A percentile compares a stretch with the other conserved stretches of the same genome.
phyloP scores from a whole-genome alignment of 2,113 vertebrate genomes.

The Globicephala melas region DNA sequence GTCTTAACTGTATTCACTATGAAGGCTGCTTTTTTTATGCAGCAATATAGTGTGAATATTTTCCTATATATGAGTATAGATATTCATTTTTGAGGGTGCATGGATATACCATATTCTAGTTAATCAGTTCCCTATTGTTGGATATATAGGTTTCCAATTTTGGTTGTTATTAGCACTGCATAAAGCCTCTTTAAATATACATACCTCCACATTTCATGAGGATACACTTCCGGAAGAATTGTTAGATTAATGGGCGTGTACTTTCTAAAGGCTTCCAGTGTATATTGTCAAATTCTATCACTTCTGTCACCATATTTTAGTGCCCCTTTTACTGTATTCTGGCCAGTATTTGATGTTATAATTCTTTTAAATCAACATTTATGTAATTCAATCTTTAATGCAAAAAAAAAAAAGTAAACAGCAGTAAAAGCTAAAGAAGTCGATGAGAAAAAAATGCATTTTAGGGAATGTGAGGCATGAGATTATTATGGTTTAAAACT shows the following conservation, averaged over 20 bases:
- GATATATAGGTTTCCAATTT: conserved; percentile 3
- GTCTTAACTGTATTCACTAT: neutral
- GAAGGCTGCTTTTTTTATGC: neutral
- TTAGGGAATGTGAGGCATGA: neutral
- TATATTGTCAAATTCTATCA: neutral
- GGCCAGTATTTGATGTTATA: neutral
- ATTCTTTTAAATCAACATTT: conserved; percentile 17
- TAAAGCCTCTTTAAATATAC: neutral
- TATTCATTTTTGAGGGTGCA: neutral
- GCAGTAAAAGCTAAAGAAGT: neutral
- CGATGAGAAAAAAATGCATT: neutral
- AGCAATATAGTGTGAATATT: neutral
- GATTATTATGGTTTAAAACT: neutral
- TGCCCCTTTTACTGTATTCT: neutral
- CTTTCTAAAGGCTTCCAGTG: neutral
- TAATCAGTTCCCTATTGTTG: neutral
- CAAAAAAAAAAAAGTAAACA: neutral
- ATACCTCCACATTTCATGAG: neutral
- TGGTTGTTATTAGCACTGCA: neutral
- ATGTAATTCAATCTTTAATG: neutral
- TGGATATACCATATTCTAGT: neutral
- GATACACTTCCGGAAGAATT: neutral
- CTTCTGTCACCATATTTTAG: neutral
- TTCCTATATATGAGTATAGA: neutral
- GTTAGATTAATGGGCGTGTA: neutral